Conservation (phyloP, 2,113 vertebrate species). For the Picathartes gymnocephalus region DNA sequence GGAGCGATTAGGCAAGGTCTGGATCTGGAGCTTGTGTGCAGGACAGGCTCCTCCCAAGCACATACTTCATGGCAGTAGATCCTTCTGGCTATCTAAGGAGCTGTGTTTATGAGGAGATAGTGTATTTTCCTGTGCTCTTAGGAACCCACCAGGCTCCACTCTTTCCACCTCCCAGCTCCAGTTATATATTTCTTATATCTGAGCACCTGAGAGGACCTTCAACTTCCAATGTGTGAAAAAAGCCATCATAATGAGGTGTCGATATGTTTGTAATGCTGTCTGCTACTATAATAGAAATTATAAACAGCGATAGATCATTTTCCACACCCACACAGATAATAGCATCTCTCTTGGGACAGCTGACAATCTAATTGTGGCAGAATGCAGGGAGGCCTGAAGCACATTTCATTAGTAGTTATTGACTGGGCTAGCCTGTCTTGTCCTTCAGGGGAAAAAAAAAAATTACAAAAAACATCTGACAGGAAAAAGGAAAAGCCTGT, state of each 20-base stretch:
- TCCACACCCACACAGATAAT: not conserved
- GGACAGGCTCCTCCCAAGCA: not conserved
- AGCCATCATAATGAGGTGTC: not conserved
- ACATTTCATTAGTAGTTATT: conserved; percentile 13
- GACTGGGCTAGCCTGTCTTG: not conserved
- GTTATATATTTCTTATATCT: not conserved
- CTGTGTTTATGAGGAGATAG: not conserved
- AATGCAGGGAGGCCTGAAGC: not conserved
- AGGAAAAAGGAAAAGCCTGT: conserved; percentile 58
- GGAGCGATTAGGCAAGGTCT: not conserved
- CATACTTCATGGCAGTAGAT: not conserved
- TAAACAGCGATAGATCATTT: conserved; percentile 16
- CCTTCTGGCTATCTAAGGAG: not conserved
- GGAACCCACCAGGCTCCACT: not conserved
- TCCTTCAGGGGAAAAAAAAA: not conserved
- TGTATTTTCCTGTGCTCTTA: not conserved
- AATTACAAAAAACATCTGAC: conserved; percentile 5
- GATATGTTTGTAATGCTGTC: not conserved
- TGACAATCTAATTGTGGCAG: conserved; percentile 23
- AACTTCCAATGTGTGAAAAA: not conserved
- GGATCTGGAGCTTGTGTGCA: not conserved
- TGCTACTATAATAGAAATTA: not conserved
- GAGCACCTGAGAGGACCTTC: not conserved
- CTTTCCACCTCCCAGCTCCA: not conserved
- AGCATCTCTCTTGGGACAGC: not conserved